These are phyloP conservation scores for Sebastiscus albofasciatus DNA, from an alignment of 2,797 vertebrate species.

Conservation along the genomic window DNA sequence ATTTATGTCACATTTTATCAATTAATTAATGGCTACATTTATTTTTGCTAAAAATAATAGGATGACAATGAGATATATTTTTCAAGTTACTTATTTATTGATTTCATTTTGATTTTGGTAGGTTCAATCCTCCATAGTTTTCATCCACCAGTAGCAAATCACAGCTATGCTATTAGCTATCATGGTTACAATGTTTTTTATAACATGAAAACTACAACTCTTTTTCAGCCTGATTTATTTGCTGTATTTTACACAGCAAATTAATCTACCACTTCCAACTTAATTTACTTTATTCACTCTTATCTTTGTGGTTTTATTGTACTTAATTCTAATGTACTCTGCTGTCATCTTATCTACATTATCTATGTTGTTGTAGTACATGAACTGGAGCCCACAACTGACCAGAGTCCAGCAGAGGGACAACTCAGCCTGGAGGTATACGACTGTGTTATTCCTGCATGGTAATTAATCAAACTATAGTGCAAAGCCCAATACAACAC, in stretches of 20 bases:
- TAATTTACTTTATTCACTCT: not conserved
- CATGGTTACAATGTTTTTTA: not conserved
- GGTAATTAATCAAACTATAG: not conserved
- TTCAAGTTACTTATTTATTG: too few relatives aligned
- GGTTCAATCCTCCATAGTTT: too few relatives aligned
- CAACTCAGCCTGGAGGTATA: slow-evolving; percentile 44
- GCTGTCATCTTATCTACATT: not conserved
- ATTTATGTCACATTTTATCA: too few relatives aligned
- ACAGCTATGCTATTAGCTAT: not conserved
- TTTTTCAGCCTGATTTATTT: not conserved
- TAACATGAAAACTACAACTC: not conserved
- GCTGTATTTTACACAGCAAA: not conserved
- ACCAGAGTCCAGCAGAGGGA: slow-evolving; percentile 89
- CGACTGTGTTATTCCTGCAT: not conserved
- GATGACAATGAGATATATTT: too few relatives aligned
- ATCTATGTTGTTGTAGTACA: slow-evolving; percentile 79
- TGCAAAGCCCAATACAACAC: not conserved
- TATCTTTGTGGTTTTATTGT: not conserved
- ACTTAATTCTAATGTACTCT: not conserved
- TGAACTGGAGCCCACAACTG: slow-evolving; percentile 88
- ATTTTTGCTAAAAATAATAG: too few relatives aligned
- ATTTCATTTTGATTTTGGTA: too few relatives aligned
- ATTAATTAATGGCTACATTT: too few relatives aligned
- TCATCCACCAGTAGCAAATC: not conserved
- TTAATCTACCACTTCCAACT: not conserved